These are phyloP conservation scores for Tinea pellionella DNA, from an alignment of 2,888 invertebrate genomes.

Conservation along the genomic window DNA sequence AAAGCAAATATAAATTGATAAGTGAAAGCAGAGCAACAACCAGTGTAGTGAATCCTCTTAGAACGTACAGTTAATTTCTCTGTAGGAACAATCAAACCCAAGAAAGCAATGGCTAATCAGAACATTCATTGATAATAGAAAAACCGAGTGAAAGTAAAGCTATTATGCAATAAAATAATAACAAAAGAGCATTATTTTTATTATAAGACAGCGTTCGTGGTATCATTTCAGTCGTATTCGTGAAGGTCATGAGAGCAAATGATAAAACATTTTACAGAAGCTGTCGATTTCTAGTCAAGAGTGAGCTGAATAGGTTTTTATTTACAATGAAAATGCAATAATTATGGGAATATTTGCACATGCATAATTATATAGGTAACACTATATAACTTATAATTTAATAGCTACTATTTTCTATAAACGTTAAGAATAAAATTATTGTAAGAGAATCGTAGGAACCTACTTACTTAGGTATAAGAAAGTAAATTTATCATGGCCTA, in stretches of 20 bases:
- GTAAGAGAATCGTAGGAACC: background rate
- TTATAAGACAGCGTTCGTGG: slow-evolving; percentile 18
- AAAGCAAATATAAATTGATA: slow-evolving; percentile 22
- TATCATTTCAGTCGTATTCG: slow-evolving; percentile 27
- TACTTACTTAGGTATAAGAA: background rate
- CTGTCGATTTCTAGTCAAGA: background rate
- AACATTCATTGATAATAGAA: slow-evolving; percentile 18
- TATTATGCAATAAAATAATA: slow-evolving; percentile 28
- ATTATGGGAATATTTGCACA: background rate
- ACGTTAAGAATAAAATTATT: background rate
- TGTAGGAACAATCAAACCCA: slow-evolving; percentile 30
- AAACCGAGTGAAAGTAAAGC: slow-evolving; percentile 45
- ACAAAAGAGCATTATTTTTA: background rate
- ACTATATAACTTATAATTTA: background rate
- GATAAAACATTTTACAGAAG: slow-evolving; percentile 10
- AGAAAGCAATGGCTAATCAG: slow-evolving; percentile 40
- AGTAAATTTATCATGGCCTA: background rate
- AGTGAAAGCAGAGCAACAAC: slow-evolving; percentile 30
- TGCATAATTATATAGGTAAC: background rate
- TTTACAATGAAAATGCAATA: background rate
- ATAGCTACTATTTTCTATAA: background rate
- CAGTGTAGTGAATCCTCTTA: slow-evolving; percentile 22
- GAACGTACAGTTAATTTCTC: slow-evolving; percentile 25
- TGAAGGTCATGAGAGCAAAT: slow-evolving; percentile 30
- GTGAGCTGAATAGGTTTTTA: background rate